These are phyloP conservation scores for Rallus crepitans DNA, from an alignment of 2,797 vertebrate species.

Conservation along the genomic window DNA sequence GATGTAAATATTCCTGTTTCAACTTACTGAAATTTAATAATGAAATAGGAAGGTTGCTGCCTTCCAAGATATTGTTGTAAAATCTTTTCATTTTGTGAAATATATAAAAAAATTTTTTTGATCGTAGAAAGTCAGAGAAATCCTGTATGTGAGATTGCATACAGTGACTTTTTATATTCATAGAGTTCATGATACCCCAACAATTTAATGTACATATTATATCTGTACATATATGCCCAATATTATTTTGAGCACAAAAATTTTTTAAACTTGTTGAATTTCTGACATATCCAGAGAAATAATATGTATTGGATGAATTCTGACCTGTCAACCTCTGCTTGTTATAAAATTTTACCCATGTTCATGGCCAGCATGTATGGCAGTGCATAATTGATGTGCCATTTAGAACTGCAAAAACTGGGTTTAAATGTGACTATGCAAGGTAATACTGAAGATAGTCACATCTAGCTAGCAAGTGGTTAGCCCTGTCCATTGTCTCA, in stretches of 20 bases:
- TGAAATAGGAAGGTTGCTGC: constrained; percentile 8
- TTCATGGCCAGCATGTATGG: background rate
- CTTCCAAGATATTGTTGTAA: constrained; percentile 15
- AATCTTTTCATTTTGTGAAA: constrained; percentile 39
- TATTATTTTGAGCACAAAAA: background rate
- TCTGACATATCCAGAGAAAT: background rate
- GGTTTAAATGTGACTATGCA: background rate
- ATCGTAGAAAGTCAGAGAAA: background rate
- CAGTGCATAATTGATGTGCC: background rate
- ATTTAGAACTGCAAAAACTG: background rate
- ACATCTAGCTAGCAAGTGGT: background rate
- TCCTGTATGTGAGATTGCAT: background rate
- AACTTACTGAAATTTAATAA: constrained; percentile 37
- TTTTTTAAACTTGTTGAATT: background rate
- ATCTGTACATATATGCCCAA: too few relatives aligned
- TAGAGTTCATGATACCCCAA: background rate
- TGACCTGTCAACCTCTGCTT: background rate
- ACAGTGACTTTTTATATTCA: background rate
- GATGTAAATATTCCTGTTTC: constrained; percentile 6
- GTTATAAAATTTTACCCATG: background rate
- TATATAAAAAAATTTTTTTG: background rate
- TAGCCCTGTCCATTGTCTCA: background rate
- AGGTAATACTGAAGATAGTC: background rate
- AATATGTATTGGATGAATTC: background rate
- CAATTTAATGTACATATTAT: background rate